A percentile compares a stretch with the other conserved stretches of the same genome.
These are phyloP conservation scores for Dipodomys merriami DNA, from an alignment of 2,113 vertebrate species.

Conservation along the genomic window DNA sequence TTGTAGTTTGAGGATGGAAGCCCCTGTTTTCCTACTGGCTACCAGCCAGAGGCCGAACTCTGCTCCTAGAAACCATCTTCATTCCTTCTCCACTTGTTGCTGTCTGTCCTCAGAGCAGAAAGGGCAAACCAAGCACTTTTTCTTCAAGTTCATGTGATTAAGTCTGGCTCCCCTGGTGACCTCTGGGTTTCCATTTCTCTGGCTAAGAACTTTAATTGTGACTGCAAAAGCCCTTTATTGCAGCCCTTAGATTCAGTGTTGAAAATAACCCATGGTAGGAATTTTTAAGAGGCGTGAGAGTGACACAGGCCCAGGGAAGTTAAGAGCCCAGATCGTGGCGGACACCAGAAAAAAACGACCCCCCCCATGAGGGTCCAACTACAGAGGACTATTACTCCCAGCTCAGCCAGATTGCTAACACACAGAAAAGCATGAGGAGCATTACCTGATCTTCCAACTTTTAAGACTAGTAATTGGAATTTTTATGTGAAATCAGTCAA, in stretches of 20 bases:
- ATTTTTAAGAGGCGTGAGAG: background rate
- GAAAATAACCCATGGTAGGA: background rate
- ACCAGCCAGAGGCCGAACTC: background rate
- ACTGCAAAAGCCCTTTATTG: background rate
- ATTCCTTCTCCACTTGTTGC: background rate
- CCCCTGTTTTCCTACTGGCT: background rate
- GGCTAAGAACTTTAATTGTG: background rate
- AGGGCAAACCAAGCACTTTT: background rate
- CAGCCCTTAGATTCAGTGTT: background rate
- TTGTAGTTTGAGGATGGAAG: background rate
- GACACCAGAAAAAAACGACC: background rate
- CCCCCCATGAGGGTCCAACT: background rate
- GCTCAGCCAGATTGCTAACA: background rate
- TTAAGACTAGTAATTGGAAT: background rate
- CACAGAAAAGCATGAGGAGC: background rate
- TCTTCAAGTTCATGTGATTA: background rate
- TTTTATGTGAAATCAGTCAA: slow-evolving; percentile 19
- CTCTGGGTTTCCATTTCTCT: background rate
- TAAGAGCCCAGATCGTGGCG: background rate
- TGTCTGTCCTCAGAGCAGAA: background rate
- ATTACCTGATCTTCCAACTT: background rate
- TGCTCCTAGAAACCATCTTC: background rate
- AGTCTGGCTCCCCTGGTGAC: background rate
- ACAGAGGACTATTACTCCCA: fast-evolving
- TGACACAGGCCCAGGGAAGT: background rate